phyloP scores from a whole-genome alignment of 1,140 invertebrate species.

The Drosophila fuyamai region DNA sequence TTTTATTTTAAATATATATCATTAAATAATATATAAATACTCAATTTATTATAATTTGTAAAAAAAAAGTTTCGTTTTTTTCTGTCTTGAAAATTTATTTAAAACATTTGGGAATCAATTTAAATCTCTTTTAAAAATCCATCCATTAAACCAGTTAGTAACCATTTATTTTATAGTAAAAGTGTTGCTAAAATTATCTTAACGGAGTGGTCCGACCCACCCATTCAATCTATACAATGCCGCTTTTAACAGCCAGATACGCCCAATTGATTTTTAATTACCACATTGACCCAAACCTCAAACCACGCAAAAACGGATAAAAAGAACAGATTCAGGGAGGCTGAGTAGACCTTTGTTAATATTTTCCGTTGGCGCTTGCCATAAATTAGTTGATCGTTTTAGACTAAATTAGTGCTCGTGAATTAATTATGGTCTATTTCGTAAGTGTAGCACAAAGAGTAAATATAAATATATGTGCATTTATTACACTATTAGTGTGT shows the following conservation, averaged over 20 bases:
- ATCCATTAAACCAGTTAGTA: no score
- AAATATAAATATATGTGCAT: slow-evolving; percentile 18
- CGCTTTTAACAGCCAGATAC: slow-evolving; percentile 34
- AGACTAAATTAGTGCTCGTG: slow-evolving; percentile 69
- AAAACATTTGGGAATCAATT: no score
- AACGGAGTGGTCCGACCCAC: background rate
- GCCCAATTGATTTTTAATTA: slow-evolving; percentile 81
- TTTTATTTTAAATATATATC: no score
- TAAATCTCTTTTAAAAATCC: background rate
- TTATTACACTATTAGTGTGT: slow-evolving; percentile 23
- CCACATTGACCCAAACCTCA: slow-evolving; percentile 57
- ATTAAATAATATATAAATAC: no score
- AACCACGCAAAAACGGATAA: slow-evolving; percentile 5
- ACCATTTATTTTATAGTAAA: background rate
- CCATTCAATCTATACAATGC: background rate
- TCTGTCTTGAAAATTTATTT: no score
- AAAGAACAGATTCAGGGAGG: slow-evolving; percentile 11
- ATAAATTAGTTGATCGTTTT: slow-evolving; percentile 69
- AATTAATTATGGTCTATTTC: slow-evolving; percentile 62
- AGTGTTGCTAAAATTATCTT: no score
- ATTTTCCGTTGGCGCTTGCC: slow-evolving; percentile 46
- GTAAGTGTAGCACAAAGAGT: slow-evolving; percentile 9
- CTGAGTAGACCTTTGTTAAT: slow-evolving; percentile 42
- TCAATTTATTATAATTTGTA: no score
- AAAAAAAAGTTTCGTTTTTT: no score